Base-by-base conservation (phyloP, 2,113 vertebrate genomes). In the Corythoichthys haematopterus region DNA sequence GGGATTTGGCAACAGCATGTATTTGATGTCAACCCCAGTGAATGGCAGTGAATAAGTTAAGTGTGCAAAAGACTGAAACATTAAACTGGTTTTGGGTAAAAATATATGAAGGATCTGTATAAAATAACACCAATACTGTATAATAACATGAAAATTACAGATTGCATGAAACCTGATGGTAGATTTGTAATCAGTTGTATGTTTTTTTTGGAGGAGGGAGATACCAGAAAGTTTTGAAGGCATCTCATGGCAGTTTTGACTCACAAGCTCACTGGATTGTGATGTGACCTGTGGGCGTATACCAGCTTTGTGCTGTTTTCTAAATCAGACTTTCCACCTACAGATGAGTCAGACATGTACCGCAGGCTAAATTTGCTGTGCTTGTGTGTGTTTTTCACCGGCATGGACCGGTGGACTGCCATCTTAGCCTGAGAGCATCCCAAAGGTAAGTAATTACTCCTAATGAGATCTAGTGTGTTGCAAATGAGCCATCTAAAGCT, bases 391-490 rank as follows among this genome's bases (percentile, higher is more conserved):
- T 60, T 47, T 80, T 65, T 5, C 16, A 11, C 14, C n/a, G 10
- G 15, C 1, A 9, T 60, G 58, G 16, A 11, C 38, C 37, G 1
- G 16, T 7, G 7, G 38, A 40, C 36, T 58, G 6, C 12, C 55
- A 57, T 36, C 35, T 52, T n/a, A 52, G 50, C 16, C 50, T 52
- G 35, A 7, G 56, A 37, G 12, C 56, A 52, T 58, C 56, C 77
- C 76, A 75, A 70, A 75, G 71, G 72, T 71, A 48, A 68, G 53
- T 69, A 83, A 73, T 82, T 77, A 71, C 43, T 55, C n/a, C 20
- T 73, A 77, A 85, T 76, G 59, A 77, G 53, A 66, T 10, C 58
- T 35, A 78, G 71, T 59, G 77, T 73, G n/a, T 60, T 62, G 72
- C 68, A 55, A 53, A 57, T 77, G 47, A 68, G 64, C 8, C 56